Evolutionary conservation across 2,888 invertebrate genomes (phyloP), one percentile per base, ranked within the genome.

Genomic region (Thelaira solivaga): DNA sequence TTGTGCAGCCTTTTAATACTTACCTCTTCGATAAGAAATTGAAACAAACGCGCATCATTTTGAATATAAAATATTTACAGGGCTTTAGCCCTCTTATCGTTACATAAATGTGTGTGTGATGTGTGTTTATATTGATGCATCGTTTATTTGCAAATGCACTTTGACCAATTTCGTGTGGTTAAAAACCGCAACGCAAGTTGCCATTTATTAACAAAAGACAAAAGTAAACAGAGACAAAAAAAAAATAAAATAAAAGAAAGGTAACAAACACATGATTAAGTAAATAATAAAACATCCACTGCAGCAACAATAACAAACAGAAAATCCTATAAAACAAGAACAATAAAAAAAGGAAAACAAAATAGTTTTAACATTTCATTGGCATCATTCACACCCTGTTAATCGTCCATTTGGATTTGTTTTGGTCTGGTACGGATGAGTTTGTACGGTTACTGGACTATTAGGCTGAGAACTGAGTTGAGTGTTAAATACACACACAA

Each of bases 171-270:
- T 77, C 53, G 47, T 72, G 67, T 72, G 71, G 59, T 77, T 59
- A 53, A 68, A 72, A 80, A 80, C 79, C 79, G 79, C 79, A 80
- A 64, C 64, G 75, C 75, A 80, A 80, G 79, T 76, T 78, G 73
- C 64, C 59, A 45, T 78, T 73, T 78, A 73, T 78, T 78, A 73
- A 78, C 73, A 67, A 67, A 69, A 72, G 57, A 51, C 47, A 68
- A 57, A 29, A 71, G 45, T 24, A 76, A 68, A 62, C 22, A 49
- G n/a, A 61, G 31, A 62, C 39, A 45, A 43, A 53, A 13, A 20
- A 13, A 49, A 16, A 41, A 22, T 43, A 51, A 67, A 36, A n/a
- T 24, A 34, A 31, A 64, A 62, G 59, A 45, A 68, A 68, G 73
- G 73, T 73, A 73, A 69, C 73, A n/a, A n/a, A n/a, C n/a, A n/a